phyloP scores from a whole-genome alignment of 2,797 vertebrate species.

The Synanceia verrucosa region DNA sequence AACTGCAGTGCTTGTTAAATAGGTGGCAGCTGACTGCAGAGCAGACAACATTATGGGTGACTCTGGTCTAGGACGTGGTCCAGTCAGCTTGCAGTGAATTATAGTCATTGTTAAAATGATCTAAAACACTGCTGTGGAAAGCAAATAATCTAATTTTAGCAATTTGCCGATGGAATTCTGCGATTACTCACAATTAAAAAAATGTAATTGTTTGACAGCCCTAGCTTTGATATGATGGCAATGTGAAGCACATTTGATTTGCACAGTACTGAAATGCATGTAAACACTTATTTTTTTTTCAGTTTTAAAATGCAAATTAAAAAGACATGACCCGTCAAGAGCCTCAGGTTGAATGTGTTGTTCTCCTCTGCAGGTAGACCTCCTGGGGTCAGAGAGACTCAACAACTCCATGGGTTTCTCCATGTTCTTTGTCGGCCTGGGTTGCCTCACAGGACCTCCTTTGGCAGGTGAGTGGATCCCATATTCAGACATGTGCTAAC shows the following conservation, averaged over 20 bases:
- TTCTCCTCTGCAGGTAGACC: conserved; percentile 86
- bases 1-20: too few relatives aligned
- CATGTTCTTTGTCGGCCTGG: conserved; percentile 91
- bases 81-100: too few relatives aligned
- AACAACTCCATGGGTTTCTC: conserved; percentile 92
- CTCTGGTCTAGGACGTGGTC: too few relatives aligned
- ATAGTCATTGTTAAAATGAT: too few relatives aligned
- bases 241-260: background rate
- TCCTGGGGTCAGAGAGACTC: conserved; percentile 85
- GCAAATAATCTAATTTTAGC: too few relatives aligned
- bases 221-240: background rate
- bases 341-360: background rate
- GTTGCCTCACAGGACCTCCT: conserved; percentile 90
- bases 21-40: too few relatives aligned
- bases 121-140: too few relatives aligned
- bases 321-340: background rate
- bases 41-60: too few relatives aligned
- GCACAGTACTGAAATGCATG: background rate
- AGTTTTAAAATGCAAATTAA: background rate
- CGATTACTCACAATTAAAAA: background rate
- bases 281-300: background rate
- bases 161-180: too few relatives aligned
- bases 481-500: conserved; percentile 38
- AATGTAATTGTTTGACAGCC: background rate
- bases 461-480: conserved; percentile 86